phyloP scores from a whole-genome alignment of 1,140 invertebrate species.

The Tenebrio molitor region DNA sequence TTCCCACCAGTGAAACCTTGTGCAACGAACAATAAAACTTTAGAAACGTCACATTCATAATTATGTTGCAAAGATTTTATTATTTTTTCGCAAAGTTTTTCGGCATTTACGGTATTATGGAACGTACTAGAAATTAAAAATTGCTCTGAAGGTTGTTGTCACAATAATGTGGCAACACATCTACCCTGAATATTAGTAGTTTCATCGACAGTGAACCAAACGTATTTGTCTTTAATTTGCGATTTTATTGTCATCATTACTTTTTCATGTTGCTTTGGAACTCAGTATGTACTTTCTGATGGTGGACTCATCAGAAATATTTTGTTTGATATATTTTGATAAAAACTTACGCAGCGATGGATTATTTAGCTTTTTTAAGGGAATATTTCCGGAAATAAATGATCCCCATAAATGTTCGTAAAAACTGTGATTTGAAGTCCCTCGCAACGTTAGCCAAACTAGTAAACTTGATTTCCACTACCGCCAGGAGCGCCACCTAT shows the following conservation, averaged over 20 bases:
- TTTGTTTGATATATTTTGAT: constrained; percentile 16
- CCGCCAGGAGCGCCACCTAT: too few relatives aligned
- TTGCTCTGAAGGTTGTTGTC: not conserved
- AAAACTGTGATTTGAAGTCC: constrained; percentile 6
- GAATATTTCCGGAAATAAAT: constrained; percentile 35
- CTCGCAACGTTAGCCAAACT: too few relatives aligned
- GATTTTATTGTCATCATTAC: not conserved
- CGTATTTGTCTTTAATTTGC: constrained; percentile 10
- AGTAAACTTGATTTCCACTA: too few relatives aligned
- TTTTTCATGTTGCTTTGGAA: constrained; percentile 20
- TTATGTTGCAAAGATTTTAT: not conserved
- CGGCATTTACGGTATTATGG: not conserved
- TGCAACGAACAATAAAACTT: not conserved
- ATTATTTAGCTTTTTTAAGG: constrained; percentile 27
- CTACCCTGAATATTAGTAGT: constrained; percentile 34
- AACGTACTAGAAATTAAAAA: constrained; percentile 11
- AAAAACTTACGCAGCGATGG: constrained; percentile 8
- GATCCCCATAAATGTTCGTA: constrained; percentile 25
- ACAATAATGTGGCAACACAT: constrained; percentile 14
- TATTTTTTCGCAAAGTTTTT: not conserved
- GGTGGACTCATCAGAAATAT: constrained; percentile 34
- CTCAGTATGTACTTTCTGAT: constrained; percentile 42
- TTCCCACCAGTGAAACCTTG: too few relatives aligned
- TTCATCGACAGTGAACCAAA: constrained; percentile 25
- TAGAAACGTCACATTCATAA: not conserved